Base-by-base conservation (phyloP, 2,888 invertebrate genomes). In the Ochropacha duplaris region DNA sequence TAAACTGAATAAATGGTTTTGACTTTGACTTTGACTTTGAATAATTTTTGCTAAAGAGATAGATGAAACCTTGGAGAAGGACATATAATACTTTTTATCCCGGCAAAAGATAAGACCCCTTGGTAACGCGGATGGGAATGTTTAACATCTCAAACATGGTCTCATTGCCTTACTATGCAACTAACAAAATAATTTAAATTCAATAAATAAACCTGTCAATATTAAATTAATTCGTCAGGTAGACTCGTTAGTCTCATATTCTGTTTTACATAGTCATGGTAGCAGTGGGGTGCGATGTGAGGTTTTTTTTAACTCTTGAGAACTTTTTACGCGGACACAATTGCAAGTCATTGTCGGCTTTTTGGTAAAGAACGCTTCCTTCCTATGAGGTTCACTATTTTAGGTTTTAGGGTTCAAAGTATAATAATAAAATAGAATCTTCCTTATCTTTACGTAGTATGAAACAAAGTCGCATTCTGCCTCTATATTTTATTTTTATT, bases 211-310 rank as follows among this genome's bases (percentile, higher is more conserved):
- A 76, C 68, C 66, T 80, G 86, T 84, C 84, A 83, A 62, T 61
- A 67, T 55, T 58, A 70, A 85, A 89, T 90, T 82, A 86, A 88
- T 71, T 66, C 81, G 79, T 91, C 90, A 87, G 76, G 72, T 73
- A 71, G 70, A 61, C 82, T 88, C 67, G 83, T 87, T 83, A 87
- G 62, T 65, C n/a, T n/a, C 5, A 36, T 78, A 76, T 72, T 70
- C 76, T 58, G 68, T 76, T 67, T 69, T 61, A 55, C 54, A 68
- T 8, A 80, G 84, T 88, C 88, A 88, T 78, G 64, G 65, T 66
- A 62, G 52, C 64, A 55, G 59, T 50, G 67, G 69, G 73, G 72
- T 76, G 79, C 76, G 80, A 65, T 67, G 55, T 74, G 11, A 6
- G 12, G 12, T 81, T 83, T 84, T 81, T 76, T 73, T 64, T 57